Conservation (phyloP, 2,888 invertebrate genomes). For the Caenorhabditis sp. region DNA sequence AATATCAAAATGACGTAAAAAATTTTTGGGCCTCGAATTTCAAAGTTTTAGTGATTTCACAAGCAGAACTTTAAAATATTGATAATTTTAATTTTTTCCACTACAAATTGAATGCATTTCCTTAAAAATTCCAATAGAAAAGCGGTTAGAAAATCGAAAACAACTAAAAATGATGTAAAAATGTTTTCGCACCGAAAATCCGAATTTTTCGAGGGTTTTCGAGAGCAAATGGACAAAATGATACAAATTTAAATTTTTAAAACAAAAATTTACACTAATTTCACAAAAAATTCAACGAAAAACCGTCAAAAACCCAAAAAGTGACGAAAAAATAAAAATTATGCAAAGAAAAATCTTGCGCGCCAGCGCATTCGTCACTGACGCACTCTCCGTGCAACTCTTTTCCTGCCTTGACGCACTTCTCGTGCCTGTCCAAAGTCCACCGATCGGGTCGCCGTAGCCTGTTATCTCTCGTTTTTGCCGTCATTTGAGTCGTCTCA, state of each 20-base stretch:
- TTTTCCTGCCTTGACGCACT: conserved; percentile 20
- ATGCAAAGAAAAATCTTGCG: not conserved
- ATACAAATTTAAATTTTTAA: not conserved
- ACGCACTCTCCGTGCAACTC: conserved; percentile 23
- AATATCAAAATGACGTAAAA: no score
- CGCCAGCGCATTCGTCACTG: conserved; percentile 2
- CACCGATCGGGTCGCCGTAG: conserved; percentile 27
- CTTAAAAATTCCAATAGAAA: no score
- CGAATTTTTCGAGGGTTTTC: not conserved
- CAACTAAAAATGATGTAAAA: not conserved
- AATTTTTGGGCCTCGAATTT: no score
- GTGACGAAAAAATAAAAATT: conserved; percentile 31
- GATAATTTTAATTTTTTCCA: no score
- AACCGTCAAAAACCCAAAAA: not conserved
- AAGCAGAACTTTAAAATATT: no score
- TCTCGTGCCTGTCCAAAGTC: conserved; percentile 51
- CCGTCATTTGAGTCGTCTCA: conserved; percentile 30
- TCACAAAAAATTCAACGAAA: not conserved
- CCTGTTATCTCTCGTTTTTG: conserved; percentile 41
- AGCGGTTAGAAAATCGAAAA: not conserved
- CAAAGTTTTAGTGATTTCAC: no score
- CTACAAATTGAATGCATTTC: no score
- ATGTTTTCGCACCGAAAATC: not conserved
- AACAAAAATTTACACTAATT: no score
- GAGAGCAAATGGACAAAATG: not conserved